phyloP scores from a whole-genome alignment of 37 sponge, comb jelly and placozoan species.

The Geodia barretti region DNA sequence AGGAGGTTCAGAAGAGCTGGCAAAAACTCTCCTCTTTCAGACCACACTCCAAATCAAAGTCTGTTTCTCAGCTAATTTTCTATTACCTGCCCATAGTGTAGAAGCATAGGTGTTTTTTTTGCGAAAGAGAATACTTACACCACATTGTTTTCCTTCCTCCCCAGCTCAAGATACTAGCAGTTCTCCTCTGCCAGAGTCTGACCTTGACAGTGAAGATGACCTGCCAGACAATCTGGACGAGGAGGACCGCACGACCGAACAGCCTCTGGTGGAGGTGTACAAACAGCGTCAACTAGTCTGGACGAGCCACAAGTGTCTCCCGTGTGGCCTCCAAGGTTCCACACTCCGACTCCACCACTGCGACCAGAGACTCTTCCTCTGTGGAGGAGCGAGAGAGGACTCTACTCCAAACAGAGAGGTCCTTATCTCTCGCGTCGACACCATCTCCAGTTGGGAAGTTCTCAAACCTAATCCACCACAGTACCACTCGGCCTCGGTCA shows the following conservation, averaged over 20 bases:
- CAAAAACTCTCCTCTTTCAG: too few relatives aligned
- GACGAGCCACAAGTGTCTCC: constrained; percentile 42
- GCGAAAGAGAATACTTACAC: background rate
- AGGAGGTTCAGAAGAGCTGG: too few relatives aligned
- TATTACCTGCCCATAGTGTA: too few relatives aligned
- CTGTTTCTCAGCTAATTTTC: too few relatives aligned
- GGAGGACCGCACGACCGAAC: too few relatives aligned
- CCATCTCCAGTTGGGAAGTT: constrained; percentile 32
- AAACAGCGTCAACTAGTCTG: constrained; percentile 28
- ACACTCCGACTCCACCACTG: constrained; percentile 33
- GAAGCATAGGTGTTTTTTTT: background rate
- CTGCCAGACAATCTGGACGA: too few relatives aligned
- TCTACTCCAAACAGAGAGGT: constrained; percentile 33
- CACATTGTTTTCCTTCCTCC: too few relatives aligned
- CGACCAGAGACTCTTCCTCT: constrained; percentile 14
- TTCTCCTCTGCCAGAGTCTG: too few relatives aligned
- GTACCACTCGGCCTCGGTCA: constrained; percentile 33
- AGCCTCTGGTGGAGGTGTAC: background rate
- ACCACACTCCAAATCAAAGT: too few relatives aligned
- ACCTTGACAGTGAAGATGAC: too few relatives aligned
- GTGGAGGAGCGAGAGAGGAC: constrained; percentile 39
- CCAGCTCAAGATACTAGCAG: too few relatives aligned
- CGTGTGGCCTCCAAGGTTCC: constrained; percentile 40
- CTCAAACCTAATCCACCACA: constrained; percentile 29
- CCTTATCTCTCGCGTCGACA: constrained; percentile 14